Base-by-base conservation (phyloP, 2,113 vertebrate genomes). In the Varanus salvator region DNA sequence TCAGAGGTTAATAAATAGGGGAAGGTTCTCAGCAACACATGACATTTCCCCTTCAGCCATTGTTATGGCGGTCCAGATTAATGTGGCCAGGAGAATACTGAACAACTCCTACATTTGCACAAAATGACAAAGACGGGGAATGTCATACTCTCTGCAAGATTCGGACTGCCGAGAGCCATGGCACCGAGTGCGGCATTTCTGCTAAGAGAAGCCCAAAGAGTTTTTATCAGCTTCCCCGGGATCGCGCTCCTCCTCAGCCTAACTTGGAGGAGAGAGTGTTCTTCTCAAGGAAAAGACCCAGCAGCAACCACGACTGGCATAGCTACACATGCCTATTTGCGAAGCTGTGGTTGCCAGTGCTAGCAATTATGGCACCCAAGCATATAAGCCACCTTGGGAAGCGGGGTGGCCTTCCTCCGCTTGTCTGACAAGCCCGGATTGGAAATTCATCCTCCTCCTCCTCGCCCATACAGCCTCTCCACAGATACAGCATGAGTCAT, bases 401-500 rank as follows among this genome's bases (percentile, higher is more conserved):
- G 91, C 93, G 0, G 38, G 91, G 93, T 88, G 34, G 87, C 83
- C 64, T 76, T 71, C 84, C 90, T 94, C 94, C 85, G 48, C 88
- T 89, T 94, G 50, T 93, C 82, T 96, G 96, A 94, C 84, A 84
- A 92, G 89, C 91, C 64, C 86, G 93, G 86, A 94, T 97, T 96
- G 93, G 95, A 96, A 93, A 96, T 96, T 80, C 1, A 76, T 85
- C 48, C 69, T 54, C n/a, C 48, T 82, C n/a, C 21, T 64, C 93
- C 52, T 54, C 93, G 90, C 94, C 93, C 93, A 91, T 94, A 44
- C 89, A 95, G 95, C 93, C 88, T 87, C 94, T 90, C 92, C 93
- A 96, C 94, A 96, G 95, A 96, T 97, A 96, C 94, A 95, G 95
- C 94, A 96, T 97, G 97, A 97, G 95, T 97, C 97, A 96, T 87